phyloP scores from a whole-genome alignment of 2,888 invertebrate species.

The Busseola fusca region DNA sequence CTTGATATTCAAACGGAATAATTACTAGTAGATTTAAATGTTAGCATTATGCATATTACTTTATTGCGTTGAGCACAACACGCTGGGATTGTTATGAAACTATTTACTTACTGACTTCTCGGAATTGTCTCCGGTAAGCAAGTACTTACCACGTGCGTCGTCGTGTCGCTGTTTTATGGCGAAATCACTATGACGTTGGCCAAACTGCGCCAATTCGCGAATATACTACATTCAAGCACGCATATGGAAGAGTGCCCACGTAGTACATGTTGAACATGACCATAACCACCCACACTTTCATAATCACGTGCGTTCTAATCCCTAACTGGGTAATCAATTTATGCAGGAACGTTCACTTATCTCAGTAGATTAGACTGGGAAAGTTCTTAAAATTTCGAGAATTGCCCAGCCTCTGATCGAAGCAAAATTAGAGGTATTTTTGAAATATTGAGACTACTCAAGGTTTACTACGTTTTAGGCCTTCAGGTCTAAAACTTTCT shows the following conservation, averaged over 20 bases:
- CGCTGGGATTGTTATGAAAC: conserved; percentile 64
- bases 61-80: conserved; percentile 37
- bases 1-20: conserved; percentile 13
- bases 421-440: no score
- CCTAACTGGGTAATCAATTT: conserved; percentile 18
- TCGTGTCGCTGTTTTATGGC: conserved; percentile 66
- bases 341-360: no score
- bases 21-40: conserved; percentile 8
- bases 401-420: no score
- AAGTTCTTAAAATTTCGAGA: no score
- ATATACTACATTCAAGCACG: conserved; percentile 40
- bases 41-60: conserved; percentile 34
- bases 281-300: conserved; percentile 5
- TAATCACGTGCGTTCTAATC: conserved; percentile 25
- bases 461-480: not conserved
- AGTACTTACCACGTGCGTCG: conserved; percentile 72
- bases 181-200: conserved; percentile 70
- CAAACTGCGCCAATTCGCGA: conserved; percentile 49
- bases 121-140: conserved; percentile 75
- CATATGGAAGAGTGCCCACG: conserved; percentile 23
- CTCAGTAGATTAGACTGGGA: no score
- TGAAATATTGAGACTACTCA: no score
- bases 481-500: conserved; percentile 1
- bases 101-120: conserved; percentile 71
- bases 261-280: conserved; percentile 12